Base-by-base conservation (phyloP, 2,797 vertebrate species). In the Prunella strophiata region DNA sequence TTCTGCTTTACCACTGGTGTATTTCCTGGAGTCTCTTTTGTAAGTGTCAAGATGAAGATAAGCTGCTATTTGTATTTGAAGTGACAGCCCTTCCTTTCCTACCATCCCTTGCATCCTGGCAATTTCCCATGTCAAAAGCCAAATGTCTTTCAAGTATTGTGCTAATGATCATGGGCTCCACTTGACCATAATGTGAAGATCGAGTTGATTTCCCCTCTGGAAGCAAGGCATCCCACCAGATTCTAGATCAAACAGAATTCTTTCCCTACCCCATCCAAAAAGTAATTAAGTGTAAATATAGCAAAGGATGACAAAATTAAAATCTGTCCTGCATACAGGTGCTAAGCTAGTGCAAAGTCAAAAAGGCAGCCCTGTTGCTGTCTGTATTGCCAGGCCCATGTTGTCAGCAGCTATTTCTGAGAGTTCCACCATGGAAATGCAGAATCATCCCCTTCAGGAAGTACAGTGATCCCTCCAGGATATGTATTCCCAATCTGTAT, bases 161-260 rank as follows among this genome's bases (percentile, higher is more conserved):
- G 74, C 38, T 73, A 32, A 47, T 81, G 75, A 85, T 70, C 77
- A 15, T 42, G 55, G 54, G 22, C 83, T 89, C 82, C 36, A 18
- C 65, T 70, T 92, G 72, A 91, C 59, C 61, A 66, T 79, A 88
- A 63, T 34, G 13, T 82, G 66, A 90, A 84, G 68, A 86, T 89
- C 4, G 29, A 62, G 50, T 87, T 74, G 59, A 71, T 85, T 91
- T 81, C 52, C 19, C 48, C 18, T 87, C 65, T 59, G 63, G 72
- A 88, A 88, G 51, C 38, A 43, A 94, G 52, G 59, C 17, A 58
- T 32, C 16, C 27, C 57, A 29, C 51, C 5, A 9, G 55, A 87
- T 87, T 89, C 82, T 50, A 71, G 42, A 78, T 65, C 38, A 90
- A 75, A 77, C 36, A 47, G 40, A 67, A 38, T 57, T 72, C 43